Evolutionary conservation across 2,888 invertebrate genomes (phyloP), one percentile per base, ranked within the genome.

Genomic region (Girardia tigrina): DNA sequence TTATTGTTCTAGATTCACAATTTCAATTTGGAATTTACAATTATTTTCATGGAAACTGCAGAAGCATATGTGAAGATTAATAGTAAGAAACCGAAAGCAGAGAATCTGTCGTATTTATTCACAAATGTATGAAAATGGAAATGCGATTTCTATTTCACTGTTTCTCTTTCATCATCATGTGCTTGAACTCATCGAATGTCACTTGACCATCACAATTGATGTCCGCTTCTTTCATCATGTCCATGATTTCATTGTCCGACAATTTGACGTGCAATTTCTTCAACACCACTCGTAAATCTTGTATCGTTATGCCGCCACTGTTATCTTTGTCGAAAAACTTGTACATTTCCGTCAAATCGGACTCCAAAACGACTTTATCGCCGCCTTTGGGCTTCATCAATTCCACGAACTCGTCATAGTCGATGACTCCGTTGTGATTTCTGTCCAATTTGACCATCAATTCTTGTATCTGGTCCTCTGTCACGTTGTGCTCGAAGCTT

Each of bases 311-410:
- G 6, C 56, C 56, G 4, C 56, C 56, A 56, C 56, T 56, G n/a
- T 56, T 56, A 23, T 56, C 56, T n/a, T 56, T 56, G n/a, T 56
- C 56, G n/a, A 56, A 56, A n/a, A 56, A 56, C 23, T 56, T 56
- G 23, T 56, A 56, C 56, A 56, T 56, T 56, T 56, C 56, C 56
- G 56, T 56, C 56, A 56, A 16, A 16, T 56, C 56, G 4, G 56
- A 4, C 23, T 56, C 56, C 4, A 56, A 6, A 6, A 56, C n/a
- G 23, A 56, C 56, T 56, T 56, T 56, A 12, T 56, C 56, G 23
- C 56, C 56, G n/a, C 56, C n/a, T 56, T 56, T 56, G n/a, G 56
- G 56, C 23, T 56, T 56, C 56, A 56, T 56, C n/a, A 56, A 56
- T 20, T 56, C 56, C 4, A 56, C 56, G 23, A 56, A 56, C 23